Conservation (phyloP, 2,113 vertebrate species). For the Emydura subglobosa region DNA sequence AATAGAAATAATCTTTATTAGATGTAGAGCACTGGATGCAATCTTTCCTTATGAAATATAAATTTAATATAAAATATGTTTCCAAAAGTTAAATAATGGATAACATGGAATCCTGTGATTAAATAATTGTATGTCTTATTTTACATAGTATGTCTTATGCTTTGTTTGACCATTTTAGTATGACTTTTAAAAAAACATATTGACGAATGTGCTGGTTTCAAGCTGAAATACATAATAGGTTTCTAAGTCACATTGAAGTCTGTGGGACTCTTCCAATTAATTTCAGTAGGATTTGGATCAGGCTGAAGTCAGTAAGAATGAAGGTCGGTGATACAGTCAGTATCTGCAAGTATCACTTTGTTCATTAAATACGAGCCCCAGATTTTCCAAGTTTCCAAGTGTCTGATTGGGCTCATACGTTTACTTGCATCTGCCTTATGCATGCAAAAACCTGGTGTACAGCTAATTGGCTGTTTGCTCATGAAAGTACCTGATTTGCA, state of each 20-base stretch:
- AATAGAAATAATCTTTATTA: neutral
- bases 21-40: neutral
- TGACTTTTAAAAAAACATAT: neutral
- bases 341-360: neutral
- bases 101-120: neutral
- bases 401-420: neutral
- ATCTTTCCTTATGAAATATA: neutral
- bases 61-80: neutral
- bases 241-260: neutral
- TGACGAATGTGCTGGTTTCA: neutral
- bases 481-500: neutral
- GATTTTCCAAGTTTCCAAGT: neutral
- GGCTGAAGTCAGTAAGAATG: neutral
- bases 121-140: rapidly evolving
- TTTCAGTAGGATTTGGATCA: conserved; percentile 4
- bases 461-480: neutral
- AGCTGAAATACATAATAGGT: neutral
- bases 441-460: neutral
- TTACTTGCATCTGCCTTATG: neutral
- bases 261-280: neutral
- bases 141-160: neutral
- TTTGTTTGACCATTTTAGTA: neutral
- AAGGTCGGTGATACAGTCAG: neutral
- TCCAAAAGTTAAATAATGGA: neutral
- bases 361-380: neutral